phyloP scores from a whole-genome alignment of 1,140 invertebrate genomes.

The Phymorhynchus buccinoides region DNA sequence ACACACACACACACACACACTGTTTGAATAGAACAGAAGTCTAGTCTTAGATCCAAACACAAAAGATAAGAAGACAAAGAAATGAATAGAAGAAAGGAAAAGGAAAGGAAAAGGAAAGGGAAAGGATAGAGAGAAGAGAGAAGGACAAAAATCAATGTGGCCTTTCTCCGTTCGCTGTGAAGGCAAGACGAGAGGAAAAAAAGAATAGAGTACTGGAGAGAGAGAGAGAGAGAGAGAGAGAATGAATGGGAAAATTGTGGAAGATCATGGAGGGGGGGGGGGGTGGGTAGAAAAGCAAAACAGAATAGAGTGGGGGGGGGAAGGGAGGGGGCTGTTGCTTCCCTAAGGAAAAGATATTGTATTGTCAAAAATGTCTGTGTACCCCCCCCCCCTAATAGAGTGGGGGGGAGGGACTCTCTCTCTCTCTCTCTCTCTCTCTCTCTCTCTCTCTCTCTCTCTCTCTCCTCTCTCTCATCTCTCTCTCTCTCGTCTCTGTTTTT shows the following conservation, averaged over 20 bases:
- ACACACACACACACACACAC: neutral
- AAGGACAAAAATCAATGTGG: neutral
- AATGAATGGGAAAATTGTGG: neutral
- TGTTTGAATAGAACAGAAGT: too few relatives aligned
- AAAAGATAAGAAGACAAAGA: neutral
- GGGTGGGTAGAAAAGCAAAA: too few relatives aligned
- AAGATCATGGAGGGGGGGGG: neutral
- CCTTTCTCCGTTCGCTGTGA: neutral
- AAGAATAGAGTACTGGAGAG: neutral
- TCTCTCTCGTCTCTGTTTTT: too few relatives aligned
- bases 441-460: too few relatives aligned
- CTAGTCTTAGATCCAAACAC: neutral
- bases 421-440: too few relatives aligned
- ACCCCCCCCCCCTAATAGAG: too few relatives aligned
- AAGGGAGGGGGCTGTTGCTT: too few relatives aligned
- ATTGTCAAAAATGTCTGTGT: too few relatives aligned
- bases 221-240: neutral
- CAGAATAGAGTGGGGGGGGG: neutral
- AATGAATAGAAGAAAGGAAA: constrained; percentile 21
- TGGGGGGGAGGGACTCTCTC: too few relatives aligned
- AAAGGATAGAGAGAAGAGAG: neutral
- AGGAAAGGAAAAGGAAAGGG: constrained; percentile 18
- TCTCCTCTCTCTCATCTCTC: too few relatives aligned
- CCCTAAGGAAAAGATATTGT: neutral
- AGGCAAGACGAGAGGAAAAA: too few relatives aligned